phyloP scores from a whole-genome alignment of 2,888 invertebrate species.

The Disparrhopalites patrizii region DNA sequence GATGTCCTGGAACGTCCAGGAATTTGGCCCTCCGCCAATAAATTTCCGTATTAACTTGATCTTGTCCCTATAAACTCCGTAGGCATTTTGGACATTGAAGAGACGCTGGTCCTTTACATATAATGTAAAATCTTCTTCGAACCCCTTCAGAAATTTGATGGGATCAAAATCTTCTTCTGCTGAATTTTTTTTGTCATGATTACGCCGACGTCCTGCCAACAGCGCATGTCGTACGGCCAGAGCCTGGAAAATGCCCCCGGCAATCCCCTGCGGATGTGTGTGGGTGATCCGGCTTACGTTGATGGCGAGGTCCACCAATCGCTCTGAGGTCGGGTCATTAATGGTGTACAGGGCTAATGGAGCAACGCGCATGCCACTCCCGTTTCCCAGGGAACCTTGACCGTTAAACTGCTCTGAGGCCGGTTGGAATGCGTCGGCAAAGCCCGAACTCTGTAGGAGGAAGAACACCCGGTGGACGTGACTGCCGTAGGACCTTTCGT shows the following conservation, averaged over 20 bases:
- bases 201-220: slow-evolving; percentile 26
- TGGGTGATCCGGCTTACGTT: slow-evolving; percentile 62
- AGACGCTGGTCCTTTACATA: not conserved
- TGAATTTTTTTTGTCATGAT: too few relatives aligned
- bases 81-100: not conserved
- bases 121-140: not conserved
- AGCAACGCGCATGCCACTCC: slow-evolving; percentile 65
- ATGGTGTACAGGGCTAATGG: slow-evolving; percentile 62
- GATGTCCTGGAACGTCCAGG: not conserved
- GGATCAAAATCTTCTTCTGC: not conserved
- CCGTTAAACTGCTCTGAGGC: slow-evolving; percentile 61
- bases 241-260: slow-evolving; percentile 46
- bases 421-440: not conserved
- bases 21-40: not conserved
- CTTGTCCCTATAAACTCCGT: not conserved
- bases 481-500: not conserved
- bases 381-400: slow-evolving; percentile 69
- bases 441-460: slow-evolving; percentile 54
- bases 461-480: slow-evolving; percentile 54
- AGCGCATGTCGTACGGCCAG: slow-evolving; percentile 51
- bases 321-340: slow-evolving; percentile 37
- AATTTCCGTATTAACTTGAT: not conserved
- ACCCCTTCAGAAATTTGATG: not conserved
- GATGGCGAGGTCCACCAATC: slow-evolving; percentile 29
- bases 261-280: slow-evolving; percentile 52